phyloP scores from a whole-genome alignment of 92 coral and sea anemone species.

The Actinostola sp. region DNA sequence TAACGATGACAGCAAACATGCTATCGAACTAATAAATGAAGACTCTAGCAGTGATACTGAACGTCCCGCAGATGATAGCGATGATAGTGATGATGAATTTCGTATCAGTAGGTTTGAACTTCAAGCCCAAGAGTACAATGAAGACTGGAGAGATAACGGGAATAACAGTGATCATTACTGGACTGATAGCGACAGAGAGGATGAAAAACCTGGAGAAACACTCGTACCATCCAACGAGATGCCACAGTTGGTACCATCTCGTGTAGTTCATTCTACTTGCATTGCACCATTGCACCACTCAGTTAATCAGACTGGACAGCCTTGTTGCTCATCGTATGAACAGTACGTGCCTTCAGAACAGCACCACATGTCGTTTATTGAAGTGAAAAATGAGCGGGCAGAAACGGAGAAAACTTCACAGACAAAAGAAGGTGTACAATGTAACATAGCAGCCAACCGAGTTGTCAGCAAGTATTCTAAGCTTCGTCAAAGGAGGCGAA shows the following conservation, averaged over 20 bases:
- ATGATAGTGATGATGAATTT: background rate
- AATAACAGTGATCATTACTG: background rate
- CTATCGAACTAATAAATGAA: no score
- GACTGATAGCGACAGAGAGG: background rate
- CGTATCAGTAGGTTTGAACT: background rate
- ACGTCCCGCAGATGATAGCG: background rate
- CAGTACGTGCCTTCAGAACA: conserved; percentile 5
- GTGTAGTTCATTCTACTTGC: no score
- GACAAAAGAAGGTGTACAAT: background rate
- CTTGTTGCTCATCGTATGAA: no score
- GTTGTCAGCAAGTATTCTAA: background rate
- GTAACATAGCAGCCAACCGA: background rate
- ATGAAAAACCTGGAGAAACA: background rate
- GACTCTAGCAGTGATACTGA: no score
- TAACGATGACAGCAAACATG: no score
- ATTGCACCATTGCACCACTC: no score
- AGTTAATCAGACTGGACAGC: no score
- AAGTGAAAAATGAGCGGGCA: no score
- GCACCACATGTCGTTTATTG: background rate
- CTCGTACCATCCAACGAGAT: no score
- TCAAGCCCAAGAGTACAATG: background rate
- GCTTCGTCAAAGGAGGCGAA: conserved; percentile 5
- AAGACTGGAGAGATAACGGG: background rate
- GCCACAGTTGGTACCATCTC: no score
- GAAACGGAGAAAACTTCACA: background rate